These are phyloP conservation scores for Carapus acus DNA, from an alignment of 2,797 vertebrate genomes.

Conservation along the genomic window DNA sequence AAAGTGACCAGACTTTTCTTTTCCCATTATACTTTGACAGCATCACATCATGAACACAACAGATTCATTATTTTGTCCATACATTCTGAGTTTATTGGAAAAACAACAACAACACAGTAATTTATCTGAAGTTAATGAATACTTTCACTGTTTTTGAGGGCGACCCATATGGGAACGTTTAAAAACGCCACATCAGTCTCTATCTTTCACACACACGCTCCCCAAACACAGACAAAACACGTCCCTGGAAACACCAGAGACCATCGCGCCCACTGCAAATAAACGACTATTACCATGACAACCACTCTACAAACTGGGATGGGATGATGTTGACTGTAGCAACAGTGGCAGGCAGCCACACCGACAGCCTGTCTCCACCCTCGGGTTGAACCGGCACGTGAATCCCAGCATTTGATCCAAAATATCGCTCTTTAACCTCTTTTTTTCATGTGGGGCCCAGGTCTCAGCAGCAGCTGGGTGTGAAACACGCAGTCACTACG, in stretches of 20 bases:
- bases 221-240: background rate
- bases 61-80: too few relatives aligned
- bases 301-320: slow-evolving; percentile 32
- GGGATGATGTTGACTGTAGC: slow-evolving; percentile 50
- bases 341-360: slow-evolving; percentile 54
- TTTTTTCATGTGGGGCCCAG: too few relatives aligned
- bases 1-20: too few relatives aligned
- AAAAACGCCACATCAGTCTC: background rate
- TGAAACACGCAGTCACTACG: too few relatives aligned
- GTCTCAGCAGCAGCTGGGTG: background rate
- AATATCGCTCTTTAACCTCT: too few relatives aligned
- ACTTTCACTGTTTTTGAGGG: too few relatives aligned
- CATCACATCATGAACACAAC: too few relatives aligned
- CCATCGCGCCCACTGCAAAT: slow-evolving; percentile 41
- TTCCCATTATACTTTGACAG: too few relatives aligned
- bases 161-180: too few relatives aligned
- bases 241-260: slow-evolving; percentile 44
- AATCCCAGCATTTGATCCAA: slow-evolving; percentile 9
- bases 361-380: slow-evolving; percentile 48
- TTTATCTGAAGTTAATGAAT: too few relatives aligned
- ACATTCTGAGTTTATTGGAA: too few relatives aligned
- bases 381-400: slow-evolving; percentile 5
- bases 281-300: slow-evolving; percentile 55
- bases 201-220: slow-evolving; percentile 1
- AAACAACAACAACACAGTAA: too few relatives aligned